Base-by-base conservation (phyloP, 2,797 vertebrate species). In the Pangasius djambal region DNA sequence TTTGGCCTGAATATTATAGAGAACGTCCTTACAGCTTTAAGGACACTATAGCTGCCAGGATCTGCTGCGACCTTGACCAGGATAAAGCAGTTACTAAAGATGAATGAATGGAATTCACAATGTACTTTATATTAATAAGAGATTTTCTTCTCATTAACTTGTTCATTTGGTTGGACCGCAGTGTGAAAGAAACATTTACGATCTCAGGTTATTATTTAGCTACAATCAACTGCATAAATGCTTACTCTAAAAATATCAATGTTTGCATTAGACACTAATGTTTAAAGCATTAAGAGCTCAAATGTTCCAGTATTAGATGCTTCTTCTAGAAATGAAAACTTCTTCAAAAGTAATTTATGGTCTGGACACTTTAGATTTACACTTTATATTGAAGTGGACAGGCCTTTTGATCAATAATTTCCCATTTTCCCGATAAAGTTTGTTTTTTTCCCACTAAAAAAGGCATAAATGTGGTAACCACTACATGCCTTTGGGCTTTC, bases 1-100 rank as follows among this genome's bases (percentile, higher is more conserved):
- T 88, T 78, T 16, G 7, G 89, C 86, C 65, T 83, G 84, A 82
- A 6, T 28, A 61, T 40, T 28, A 82, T 40, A 61, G 2, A 82
- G 20, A 28, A 61, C 20, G 12, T 61, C 34, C 8, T 59, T 34
- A 25, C 55, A 59, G 55, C 8, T 82, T 25, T 82, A 25, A 37
- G 20, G 16, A 22, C 10, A 48, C 5, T 40, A 25, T 13, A 61
- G 2, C 34, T 6, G 20, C 9, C n/a, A 59, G 34, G 34, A 83
- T 44, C 10, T 57, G 31, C 52, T 59, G 16, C 0, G 2, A 22
- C 16, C n/a, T 7, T 34, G 15, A 31, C 50, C 50, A 55, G 28
- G 6, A 31, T 52, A 78, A 50, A 78, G 1, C 2, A n/a, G 28
- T 18, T n/a, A 52, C 6, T 78, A 48, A 31, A 31, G 72, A 77